phyloP scores from a whole-genome alignment of 1,140 invertebrate species.

The Mactra quadrangularis region DNA sequence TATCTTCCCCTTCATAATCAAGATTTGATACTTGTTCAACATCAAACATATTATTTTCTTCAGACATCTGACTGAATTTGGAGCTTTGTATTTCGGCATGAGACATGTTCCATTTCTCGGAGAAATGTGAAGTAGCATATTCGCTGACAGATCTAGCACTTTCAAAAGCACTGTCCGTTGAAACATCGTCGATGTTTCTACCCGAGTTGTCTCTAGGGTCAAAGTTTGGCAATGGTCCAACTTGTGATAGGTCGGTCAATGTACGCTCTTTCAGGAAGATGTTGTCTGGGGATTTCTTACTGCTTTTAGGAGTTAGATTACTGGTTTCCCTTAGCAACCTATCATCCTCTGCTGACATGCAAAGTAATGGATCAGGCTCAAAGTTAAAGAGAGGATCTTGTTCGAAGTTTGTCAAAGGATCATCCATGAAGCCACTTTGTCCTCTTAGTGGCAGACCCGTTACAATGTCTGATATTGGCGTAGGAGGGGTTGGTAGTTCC shows the following conservation, averaged over 20 bases:
- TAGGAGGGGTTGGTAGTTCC: constrained; percentile 22
- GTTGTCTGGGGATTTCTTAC: not conserved
- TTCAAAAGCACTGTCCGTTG: constrained; percentile 42
- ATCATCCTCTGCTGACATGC: not conserved
- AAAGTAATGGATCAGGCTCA: not conserved
- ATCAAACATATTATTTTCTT: constrained; percentile 58
- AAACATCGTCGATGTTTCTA: constrained; percentile 33
- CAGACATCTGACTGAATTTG: constrained; percentile 37
- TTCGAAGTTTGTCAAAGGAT: constrained; percentile 26
- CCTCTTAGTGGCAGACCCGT: not conserved
- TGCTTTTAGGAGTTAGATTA: not conserved
- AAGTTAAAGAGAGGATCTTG: not conserved
- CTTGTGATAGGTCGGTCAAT: constrained; percentile 40
- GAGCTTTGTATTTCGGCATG: constrained; percentile 21
- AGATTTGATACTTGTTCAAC: constrained; percentile 42
- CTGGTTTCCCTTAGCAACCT: constrained; percentile 18
- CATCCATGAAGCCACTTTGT: constrained; percentile 31
- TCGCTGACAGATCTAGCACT: constrained; percentile 40
- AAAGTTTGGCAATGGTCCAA: constrained; percentile 46
- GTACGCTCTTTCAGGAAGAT: constrained; percentile 37
- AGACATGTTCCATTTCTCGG: constrained; percentile 35
- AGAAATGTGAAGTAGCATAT: constrained; percentile 43
- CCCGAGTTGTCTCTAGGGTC: constrained; percentile 13
- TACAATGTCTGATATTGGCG: constrained; percentile 7
- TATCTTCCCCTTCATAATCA: constrained; percentile 41